These are phyloP conservation scores for Cydia pomonella DNA, from an alignment of 1,140 invertebrate species.

Conservation along the genomic window DNA sequence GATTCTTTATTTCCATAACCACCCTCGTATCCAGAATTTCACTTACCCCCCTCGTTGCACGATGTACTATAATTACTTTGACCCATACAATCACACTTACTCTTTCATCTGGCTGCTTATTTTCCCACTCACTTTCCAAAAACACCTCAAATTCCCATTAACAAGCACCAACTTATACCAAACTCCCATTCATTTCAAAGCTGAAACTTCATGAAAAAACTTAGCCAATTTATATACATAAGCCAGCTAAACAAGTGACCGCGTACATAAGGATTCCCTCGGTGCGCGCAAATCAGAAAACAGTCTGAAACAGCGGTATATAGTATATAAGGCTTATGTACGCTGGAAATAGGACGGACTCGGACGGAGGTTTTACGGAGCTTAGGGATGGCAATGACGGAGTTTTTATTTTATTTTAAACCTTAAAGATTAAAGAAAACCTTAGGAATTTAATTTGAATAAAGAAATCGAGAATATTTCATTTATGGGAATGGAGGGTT, in stretches of 20 bases:
- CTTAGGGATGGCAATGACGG: slow-evolving; percentile 2
- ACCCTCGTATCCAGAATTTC: too few species aligned
- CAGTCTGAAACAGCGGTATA: slow-evolving; percentile 15
- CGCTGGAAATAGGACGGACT: slow-evolving; percentile 21
- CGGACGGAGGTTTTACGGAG: neutral
- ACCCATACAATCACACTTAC: too few species aligned
- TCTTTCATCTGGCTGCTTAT: too few species aligned
- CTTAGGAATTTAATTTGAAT: too few species aligned
- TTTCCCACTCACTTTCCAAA: too few species aligned
- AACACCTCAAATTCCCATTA: neutral
- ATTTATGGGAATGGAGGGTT: too few species aligned
- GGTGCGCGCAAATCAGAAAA: slow-evolving; percentile 12
- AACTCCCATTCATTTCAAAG: slow-evolving; percentile 6
- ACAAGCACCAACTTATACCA: neutral
- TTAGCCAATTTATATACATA: slow-evolving; percentile 32
- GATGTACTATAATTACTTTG: too few species aligned
- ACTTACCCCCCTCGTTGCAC: too few species aligned
- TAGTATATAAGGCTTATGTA: slow-evolving; percentile 34
- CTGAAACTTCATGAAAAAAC: slow-evolving; percentile 27
- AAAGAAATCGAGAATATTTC: too few species aligned
- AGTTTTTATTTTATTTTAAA: too few species aligned
- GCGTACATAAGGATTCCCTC: slow-evolving; percentile 28
- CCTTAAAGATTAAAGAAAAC: neutral
- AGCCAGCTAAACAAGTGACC: slow-evolving; percentile 20
- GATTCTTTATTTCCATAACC: too few species aligned